Percentiles rank a stretch among this genome's conserved stretches.
Conservation (phyloP, 2,888 invertebrate species). For the Diarsia brunnea region DNA sequence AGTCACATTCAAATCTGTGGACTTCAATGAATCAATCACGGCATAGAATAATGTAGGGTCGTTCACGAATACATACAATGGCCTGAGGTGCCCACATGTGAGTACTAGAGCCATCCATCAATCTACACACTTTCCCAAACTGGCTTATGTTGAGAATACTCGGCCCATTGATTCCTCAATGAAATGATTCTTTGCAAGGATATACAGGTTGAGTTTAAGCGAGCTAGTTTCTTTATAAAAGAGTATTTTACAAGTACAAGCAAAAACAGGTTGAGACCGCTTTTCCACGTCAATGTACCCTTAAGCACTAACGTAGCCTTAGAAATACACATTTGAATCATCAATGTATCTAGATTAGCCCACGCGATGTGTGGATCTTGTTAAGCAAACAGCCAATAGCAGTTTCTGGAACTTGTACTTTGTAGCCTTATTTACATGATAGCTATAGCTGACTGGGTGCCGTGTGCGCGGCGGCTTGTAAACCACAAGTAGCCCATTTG, state of each 20-base stretch:
- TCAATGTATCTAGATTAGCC: constrained; percentile 7
- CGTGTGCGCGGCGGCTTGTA: constrained; percentile 55
- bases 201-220: constrained; percentile 2
- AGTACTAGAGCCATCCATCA: constrained; percentile 59
- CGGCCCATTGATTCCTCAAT: constrained; percentile 32
- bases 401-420: constrained; percentile 48
- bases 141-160: constrained; percentile 49
- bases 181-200: background rate
- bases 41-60: constrained; percentile 49
- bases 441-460: constrained; percentile 26
- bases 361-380: constrained; percentile 30
- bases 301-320: background rate
- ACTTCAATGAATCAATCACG: constrained; percentile 66
- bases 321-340: constrained; percentile 32
- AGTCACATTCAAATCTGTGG: constrained; percentile 36
- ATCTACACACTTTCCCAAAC: constrained; percentile 44
- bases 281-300: background rate
- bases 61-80: constrained; percentile 55
- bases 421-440: constrained; percentile 55
- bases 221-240: constrained; percentile 14
- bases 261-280: background rate
- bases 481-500: constrained; percentile 70
- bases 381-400: constrained; percentile 38
- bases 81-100: constrained; percentile 39
- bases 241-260: background rate